Evolutionary conservation across 35 echinoderm and acorn worm genomes (phyloP).

Genomic region (Ophiothrix spiculata): DNA sequence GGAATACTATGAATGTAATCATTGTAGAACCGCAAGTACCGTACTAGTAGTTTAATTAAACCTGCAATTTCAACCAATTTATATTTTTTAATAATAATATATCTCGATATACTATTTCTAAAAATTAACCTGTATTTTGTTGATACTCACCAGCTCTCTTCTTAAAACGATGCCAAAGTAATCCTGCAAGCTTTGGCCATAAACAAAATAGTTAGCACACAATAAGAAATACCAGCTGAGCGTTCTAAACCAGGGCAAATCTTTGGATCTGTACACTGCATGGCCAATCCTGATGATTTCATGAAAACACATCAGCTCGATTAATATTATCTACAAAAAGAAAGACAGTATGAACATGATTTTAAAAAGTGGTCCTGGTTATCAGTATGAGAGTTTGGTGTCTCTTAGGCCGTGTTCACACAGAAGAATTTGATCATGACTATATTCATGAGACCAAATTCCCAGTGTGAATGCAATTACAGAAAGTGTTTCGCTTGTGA

Average conservation of each 20-base stretch:
- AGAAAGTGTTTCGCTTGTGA: too few species aligned
- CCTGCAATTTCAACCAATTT: too few species aligned
- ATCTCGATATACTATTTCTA: neutral
- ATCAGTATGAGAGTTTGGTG: too few species aligned
- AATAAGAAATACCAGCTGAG: slow-evolving; percentile 98
- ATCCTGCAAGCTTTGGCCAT: slow-evolving; percentile 92
- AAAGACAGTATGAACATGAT: neutral
- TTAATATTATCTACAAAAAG: slow-evolving; percentile 64
- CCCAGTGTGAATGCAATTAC: too few species aligned
- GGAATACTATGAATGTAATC: too few species aligned
- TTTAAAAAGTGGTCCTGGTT: too few species aligned
- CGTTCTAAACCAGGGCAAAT: slow-evolving; percentile 92
- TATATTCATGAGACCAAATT: too few species aligned
- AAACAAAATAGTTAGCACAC: slow-evolving; percentile 98
- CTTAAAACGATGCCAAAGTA: slow-evolving; percentile 96
- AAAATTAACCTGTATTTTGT: neutral
- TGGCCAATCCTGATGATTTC: slow-evolving; percentile 98
- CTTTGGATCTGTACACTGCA: slow-evolving; percentile 87
- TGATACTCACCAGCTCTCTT: slow-evolving; percentile 72
- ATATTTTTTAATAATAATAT: slow-evolving; percentile 19
- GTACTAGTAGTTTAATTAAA: too few species aligned
- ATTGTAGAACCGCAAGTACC: too few species aligned
- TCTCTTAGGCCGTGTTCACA: too few species aligned
- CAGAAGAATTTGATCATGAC: too few species aligned
- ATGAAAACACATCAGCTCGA: slow-evolving; percentile 91